These are phyloP conservation scores for Himalopsyche tibetana DNA, from an alignment of 2,888 invertebrate species.

Conservation along the genomic window DNA sequence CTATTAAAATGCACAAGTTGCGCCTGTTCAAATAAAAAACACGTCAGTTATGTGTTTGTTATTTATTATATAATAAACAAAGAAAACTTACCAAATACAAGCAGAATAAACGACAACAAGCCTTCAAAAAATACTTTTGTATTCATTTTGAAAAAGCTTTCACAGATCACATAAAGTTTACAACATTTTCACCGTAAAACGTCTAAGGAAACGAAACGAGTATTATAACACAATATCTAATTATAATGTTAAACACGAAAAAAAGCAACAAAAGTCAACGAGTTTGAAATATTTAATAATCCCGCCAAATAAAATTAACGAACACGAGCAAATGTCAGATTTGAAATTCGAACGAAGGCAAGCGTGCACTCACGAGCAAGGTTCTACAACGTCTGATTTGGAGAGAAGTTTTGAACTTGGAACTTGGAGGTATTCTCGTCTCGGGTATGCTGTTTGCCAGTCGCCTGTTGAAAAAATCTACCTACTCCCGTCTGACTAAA, in stretches of 20 bases:
- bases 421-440: slow-evolving; percentile 36
- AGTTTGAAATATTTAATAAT: neutral
- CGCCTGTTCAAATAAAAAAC: too few species aligned
- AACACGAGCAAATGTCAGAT: neutral
- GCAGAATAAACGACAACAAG: neutral
- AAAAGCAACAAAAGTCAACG: neutral
- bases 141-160: slow-evolving; percentile 20
- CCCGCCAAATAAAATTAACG: neutral
- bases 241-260: neutral
- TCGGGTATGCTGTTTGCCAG: slow-evolving; percentile 1
- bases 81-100: slow-evolving; percentile 9
- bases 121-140: neutral
- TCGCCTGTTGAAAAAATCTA: slow-evolving; percentile 43
- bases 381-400: slow-evolving; percentile 47
- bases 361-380: slow-evolving; percentile 26
- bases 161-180: neutral
- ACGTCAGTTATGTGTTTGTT: too few species aligned
- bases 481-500: slow-evolving; percentile 62
- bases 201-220: neutral
- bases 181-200: neutral
- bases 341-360: neutral
- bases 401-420: slow-evolving; percentile 36
- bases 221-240: neutral
- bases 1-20: too few species aligned
- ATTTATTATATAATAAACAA: too few species aligned